phyloP scores from a whole-genome alignment of 92 coral and sea anemone species.

The Nematostella vectensis region DNA sequence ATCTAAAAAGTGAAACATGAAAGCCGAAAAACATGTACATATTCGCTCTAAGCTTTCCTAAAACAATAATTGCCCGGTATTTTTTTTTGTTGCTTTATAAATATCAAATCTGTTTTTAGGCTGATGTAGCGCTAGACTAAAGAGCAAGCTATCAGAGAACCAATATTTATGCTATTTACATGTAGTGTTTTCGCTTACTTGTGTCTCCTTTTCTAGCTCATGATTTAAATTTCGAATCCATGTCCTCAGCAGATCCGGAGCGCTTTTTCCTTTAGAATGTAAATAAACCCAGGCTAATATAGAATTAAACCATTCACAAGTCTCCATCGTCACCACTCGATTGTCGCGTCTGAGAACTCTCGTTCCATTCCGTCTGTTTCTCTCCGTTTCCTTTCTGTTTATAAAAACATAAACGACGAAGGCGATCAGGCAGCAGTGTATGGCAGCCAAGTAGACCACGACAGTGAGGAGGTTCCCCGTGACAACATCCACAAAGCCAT shows the following conservation, averaged over 20 bases:
- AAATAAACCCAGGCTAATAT: conserved; percentile 65
- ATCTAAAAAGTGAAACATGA: too few species aligned
- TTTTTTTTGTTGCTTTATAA: too few species aligned
- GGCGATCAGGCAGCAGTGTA: conserved; percentile 52
- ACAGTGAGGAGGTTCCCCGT: conserved; percentile 45
- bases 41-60: too few species aligned
- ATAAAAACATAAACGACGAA: conserved; percentile 41
- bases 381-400: conserved; percentile 10
- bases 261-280: conserved; percentile 50
- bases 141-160: conserved; percentile 4
- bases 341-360: conserved; percentile 54
- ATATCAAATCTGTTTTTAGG: too few species aligned
- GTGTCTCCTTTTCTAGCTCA: conserved; percentile 56
- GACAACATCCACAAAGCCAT: conserved; percentile 18
- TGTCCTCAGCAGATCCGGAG: conserved; percentile 65
- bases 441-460: conserved; percentile 47
- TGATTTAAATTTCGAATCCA: conserved; percentile 84
- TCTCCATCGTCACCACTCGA: conserved; percentile 75
- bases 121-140: not conserved
- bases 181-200: conserved; percentile 52
- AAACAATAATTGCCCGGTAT: too few species aligned
- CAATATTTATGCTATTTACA: conserved; percentile 6
- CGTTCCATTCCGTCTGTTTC: conserved; percentile 24
- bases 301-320: conserved; percentile 91
- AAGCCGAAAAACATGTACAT: too few species aligned